Conservation (phyloP, 2,888 invertebrate genomes). For the Caenorhabditis sulstoni region DNA sequence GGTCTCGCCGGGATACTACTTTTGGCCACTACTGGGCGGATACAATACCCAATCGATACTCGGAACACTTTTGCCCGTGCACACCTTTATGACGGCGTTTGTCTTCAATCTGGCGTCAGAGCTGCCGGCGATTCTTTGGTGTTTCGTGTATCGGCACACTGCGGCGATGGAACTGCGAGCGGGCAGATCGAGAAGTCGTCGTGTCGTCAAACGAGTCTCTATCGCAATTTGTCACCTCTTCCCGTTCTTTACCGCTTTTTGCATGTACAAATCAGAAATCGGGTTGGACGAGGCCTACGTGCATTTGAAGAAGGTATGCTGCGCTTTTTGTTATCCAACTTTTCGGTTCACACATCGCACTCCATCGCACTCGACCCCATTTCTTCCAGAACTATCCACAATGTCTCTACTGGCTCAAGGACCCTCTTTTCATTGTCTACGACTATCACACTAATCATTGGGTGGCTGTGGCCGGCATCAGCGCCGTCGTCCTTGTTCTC, state of each 20-base stretch:
- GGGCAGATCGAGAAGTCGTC: neutral
- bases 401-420: constrained; percentile 20
- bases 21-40: constrained; percentile 46
- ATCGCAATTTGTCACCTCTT: constrained; percentile 1
- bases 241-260: constrained; percentile 7
- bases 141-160: constrained; percentile 40
- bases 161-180: constrained; percentile 8
- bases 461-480: constrained; percentile 19
- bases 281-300: neutral
- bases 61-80: constrained; percentile 6
- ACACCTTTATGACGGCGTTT: constrained; percentile 19
- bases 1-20: constrained; percentile 35
- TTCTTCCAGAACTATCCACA: constrained; percentile 33
- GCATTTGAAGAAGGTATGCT: neutral
- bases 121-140: constrained; percentile 14
- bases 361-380: too few relatives aligned
- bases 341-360: too few relatives aligned
- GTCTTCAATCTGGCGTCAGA: constrained; percentile 12
- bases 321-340: too few relatives aligned
- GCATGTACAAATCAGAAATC: neutral
- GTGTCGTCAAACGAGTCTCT: neutral
- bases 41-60: constrained; percentile 18
- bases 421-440: constrained; percentile 28
- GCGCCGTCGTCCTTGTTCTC: constrained; percentile 10
- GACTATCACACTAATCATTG: constrained; percentile 32